Base-by-base conservation (phyloP, 2,888 invertebrate genomes). In the Caenorhabditis sp. region DNA sequence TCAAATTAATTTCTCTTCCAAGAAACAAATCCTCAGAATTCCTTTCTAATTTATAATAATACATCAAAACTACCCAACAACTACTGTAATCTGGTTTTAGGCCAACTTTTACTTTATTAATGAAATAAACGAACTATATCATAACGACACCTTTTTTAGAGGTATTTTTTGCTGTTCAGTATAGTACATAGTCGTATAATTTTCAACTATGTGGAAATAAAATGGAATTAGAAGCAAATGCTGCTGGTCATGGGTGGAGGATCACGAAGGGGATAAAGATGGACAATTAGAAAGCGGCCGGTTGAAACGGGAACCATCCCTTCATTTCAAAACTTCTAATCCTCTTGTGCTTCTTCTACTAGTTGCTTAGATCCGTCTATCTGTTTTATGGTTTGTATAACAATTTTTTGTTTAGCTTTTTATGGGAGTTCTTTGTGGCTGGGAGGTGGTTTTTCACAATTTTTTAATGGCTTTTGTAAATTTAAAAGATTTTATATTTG, bases 321-420 rank as follows among this genome's bases (percentile, higher is more conserved):
- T 31, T 71, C 58, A 38, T 56, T 56, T 12, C 56, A 21, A 26
- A 58, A 67, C 67, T 67, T 67, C 57, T 71, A 71, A 71, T 71
- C 71, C 67, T 67, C 63, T 71, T 71, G 71, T 63, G 63, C 43
- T 43, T 43, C 43, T 17, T 14, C 43, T 43, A 43, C 43, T 14
- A 43, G 43, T 43, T 43, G 43, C 17, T 43, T 43, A 43, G 43
- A 43, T 43, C 43, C 43, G 43, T 31, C 31, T 7, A 31, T 7
- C 63, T 66, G 62, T 56, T 54, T 50, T 5, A 56, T 59, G 54
- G 4, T 63, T 50, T 62, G 23, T 20, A n/a, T 17, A 12, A 52
- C 21, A 4, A 2, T 23, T 20, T 52, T 52, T n/a, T 21, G 12
- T 23, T 52, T 52, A 12, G 4, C 23, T 10, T 10, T 31, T 4